Base-by-base conservation (phyloP, 2,888 invertebrate species). In the Volucella bombylans region DNA sequence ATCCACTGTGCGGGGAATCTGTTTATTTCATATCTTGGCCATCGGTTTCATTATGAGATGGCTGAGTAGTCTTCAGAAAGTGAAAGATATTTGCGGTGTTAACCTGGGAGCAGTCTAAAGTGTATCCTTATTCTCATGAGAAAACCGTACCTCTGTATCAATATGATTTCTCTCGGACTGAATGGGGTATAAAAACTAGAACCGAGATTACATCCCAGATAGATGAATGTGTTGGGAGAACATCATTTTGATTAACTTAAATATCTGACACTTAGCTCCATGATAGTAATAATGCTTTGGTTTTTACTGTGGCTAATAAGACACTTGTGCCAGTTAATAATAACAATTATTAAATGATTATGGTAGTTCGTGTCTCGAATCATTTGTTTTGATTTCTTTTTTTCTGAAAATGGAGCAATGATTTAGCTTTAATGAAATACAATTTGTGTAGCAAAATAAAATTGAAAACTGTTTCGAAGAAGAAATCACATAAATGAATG, bases 231-330 rank as follows among this genome's bases (percentile, higher is more conserved):
- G 41, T 59, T 54, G 38, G 49, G 49, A 61, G 67, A 62, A 57
- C 69, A 71, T 80, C 47, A 73, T 67, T 74, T 83, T 83, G 83
- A 80, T 83, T 73, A 78, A 82, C 78, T 73, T 68, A 68, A 82
- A 82, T 82, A 67, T 72, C 61, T 38, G 71, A 45, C 65, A 78
- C 72, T 68, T 57, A 59, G 49, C 47, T 52, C 31, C 41, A 31
- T 52, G 39, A 64, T 64, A 59, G 54, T 69, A 69, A 69, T 69
- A 64, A 43, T 68, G 73, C 68, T 54, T 23, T 23, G 23, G 23
- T 23, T 23, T 72, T 49, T 49, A n/a, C 43, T 9, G 18, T 31
- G 18, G 14, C 14, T 41, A 57, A 57, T 69, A 57, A 18, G 47
- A 14, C 31, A 12, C 39, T 49, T 23, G 23, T 23, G n/a, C 10